Evolutionary conservation across 1,140 invertebrate genomes (phyloP).

Genomic region (Pogonomyrmex californicus): DNA sequence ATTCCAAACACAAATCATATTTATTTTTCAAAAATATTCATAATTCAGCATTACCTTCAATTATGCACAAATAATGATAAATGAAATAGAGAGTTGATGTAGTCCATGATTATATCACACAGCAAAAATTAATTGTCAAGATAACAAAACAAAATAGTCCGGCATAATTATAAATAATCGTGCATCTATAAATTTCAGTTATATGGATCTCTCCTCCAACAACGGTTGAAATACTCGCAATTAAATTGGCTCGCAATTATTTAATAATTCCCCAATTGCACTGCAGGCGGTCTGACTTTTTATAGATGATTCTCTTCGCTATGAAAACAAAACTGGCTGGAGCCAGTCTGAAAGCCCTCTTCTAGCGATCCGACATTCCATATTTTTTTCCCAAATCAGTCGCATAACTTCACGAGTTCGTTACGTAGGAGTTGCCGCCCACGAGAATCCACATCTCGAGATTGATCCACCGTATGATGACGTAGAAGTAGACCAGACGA

Average conservation of each 20-base stretch:
- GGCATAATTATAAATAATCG: background rate
- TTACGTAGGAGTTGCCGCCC: constrained; percentile 62
- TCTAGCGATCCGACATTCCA: background rate
- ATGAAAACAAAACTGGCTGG: background rate
- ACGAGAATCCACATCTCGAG: constrained; percentile 72
- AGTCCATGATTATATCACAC: background rate
- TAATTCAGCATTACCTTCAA: background rate
- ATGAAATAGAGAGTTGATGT: background rate
- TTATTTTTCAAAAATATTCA: constrained; percentile 12
- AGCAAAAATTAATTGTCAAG: constrained; percentile 9
- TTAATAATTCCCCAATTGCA: background rate
- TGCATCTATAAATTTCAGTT: constrained; percentile 3
- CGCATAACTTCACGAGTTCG: background rate
- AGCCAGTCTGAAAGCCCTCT: background rate
- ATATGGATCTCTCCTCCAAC: background rate
- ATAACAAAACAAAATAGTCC: background rate
- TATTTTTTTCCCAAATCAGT: background rate
- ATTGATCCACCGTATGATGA: constrained; percentile 80
- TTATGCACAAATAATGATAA: constrained; percentile 7
- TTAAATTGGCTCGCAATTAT: background rate
- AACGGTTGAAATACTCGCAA: background rate
- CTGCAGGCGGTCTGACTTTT: background rate
- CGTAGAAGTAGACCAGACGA: constrained; percentile 74
- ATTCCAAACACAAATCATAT: background rate
- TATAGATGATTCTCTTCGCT: background rate